Conservation (phyloP, 2,888 invertebrate species). For the Agrilus mali region DNA sequence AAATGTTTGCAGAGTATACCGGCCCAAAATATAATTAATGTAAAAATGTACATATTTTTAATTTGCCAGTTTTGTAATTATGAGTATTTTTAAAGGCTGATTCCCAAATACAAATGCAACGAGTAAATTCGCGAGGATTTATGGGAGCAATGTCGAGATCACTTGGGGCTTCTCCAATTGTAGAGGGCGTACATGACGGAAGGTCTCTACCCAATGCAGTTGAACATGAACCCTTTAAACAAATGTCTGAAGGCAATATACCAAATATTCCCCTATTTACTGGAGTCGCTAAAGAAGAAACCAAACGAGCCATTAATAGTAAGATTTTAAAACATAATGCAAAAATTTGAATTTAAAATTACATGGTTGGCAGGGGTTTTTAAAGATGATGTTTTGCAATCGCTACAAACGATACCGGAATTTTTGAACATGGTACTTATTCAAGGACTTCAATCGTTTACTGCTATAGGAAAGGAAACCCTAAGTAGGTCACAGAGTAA, state of each 20-base stretch:
- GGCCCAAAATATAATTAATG: slow-evolving; percentile 33
- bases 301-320: slow-evolving; percentile 48
- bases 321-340: slow-evolving; percentile 10
- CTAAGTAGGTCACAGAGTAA: slow-evolving; percentile 1
- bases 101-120: slow-evolving; percentile 41
- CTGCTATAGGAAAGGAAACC: slow-evolving; percentile 20
- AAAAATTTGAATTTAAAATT: not conserved
- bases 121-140: slow-evolving; percentile 45
- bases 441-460: slow-evolving; percentile 29
- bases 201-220: slow-evolving; percentile 56
- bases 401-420: slow-evolving; percentile 30
- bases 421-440: slow-evolving; percentile 33
- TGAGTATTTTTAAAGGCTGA: slow-evolving; percentile 38
- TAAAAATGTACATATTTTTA: slow-evolving; percentile 18
- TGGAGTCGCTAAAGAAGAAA: slow-evolving; percentile 63
- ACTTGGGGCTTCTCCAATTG: slow-evolving; percentile 51
- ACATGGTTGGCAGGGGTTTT: slow-evolving; percentile 19
- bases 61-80: not conserved
- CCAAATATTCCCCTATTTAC: slow-evolving; percentile 54
- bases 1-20: slow-evolving; percentile 47
- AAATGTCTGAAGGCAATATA: slow-evolving; percentile 41
- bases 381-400: slow-evolving; percentile 29
- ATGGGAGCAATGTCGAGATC: slow-evolving; percentile 50
- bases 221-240: slow-evolving; percentile 46
- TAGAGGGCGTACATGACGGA: slow-evolving; percentile 52